Base-by-base conservation (phyloP, 2,888 invertebrate genomes). In the Trichacis sp. region DNA sequence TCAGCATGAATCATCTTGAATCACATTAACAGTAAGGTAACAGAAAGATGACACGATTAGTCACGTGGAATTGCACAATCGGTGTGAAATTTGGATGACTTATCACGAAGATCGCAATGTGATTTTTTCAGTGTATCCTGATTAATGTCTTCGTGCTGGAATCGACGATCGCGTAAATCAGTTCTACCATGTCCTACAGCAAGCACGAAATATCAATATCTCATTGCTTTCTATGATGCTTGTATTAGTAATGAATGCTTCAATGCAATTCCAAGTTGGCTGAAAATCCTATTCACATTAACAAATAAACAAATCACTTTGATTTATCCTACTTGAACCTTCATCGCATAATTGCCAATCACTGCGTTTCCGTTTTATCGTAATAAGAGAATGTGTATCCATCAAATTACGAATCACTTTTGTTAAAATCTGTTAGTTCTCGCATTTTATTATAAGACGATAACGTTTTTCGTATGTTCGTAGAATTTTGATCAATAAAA, bases 161-260 rank as follows among this genome's bases (percentile, higher is more conserved):
- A 50, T 50, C 57, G 57, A 64, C 59, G 56, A 59, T 63, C 59
- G 33, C 66, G 55, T 66, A 58, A 61, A 62, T 66, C 57, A 66
- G 53, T 53, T 47, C 45, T 42, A 30, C 33, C 36, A 12, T 58
- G 46, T 64, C 55, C 59, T 57, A 53, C 43, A 48, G 56, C 53
- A 48, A 61, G 56, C 57, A 66, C 33, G 66, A 66, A 62, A 62
- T 67, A 67, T 63, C 66, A 62, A 67, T 60, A 67, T 63, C 56
- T 60, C 56, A 49, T 53, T 49, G 58, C 66, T 42, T 47, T 47
- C 55, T 42, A 40, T 52, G 57, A 49, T 53, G 60, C 58, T 49
- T 47, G 53, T 56, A 56, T 56, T 17, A 56, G 56, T 67, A 63
- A 63, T 63, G 56, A 67, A 67, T 63, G 53, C 54, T 47, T 15